Conservation (phyloP, 2,113 vertebrate species). For the Tragelaphus imberbis region DNA sequence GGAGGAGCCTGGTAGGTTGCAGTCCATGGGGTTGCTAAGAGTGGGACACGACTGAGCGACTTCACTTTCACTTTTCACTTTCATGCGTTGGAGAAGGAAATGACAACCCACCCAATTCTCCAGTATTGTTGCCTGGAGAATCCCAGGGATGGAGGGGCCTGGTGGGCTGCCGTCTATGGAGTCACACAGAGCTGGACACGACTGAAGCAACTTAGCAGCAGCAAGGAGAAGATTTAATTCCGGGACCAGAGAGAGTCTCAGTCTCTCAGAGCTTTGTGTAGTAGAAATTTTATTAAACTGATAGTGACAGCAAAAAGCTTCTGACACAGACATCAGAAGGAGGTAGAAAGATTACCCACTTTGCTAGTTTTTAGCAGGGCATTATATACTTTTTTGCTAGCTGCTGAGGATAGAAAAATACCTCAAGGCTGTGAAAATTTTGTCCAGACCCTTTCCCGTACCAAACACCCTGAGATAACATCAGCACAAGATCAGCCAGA, state of each 20-base stretch:
- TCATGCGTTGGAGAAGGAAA: too few relatives aligned
- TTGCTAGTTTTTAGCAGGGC: neutral
- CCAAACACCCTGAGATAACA: neutral
- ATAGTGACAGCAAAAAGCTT: neutral
- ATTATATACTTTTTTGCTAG: neutral
- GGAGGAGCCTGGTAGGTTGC: too few relatives aligned
- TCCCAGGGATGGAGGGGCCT: too few relatives aligned
- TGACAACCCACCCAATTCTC: too few relatives aligned
- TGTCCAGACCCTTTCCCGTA: neutral
- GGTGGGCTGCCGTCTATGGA: too few relatives aligned
- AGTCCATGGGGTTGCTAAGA: too few relatives aligned
- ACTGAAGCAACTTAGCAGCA: too few relatives aligned
- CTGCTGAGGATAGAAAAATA: neutral
- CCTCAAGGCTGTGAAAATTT: neutral
- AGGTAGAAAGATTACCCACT: neutral
- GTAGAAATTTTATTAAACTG: neutral
- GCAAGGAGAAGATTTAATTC: neutral
- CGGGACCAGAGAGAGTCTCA: neutral
- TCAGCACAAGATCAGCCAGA: neutral
- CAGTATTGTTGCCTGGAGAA: too few relatives aligned
- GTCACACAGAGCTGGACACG: too few relatives aligned
- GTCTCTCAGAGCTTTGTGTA: neutral
- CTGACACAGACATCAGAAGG: neutral
- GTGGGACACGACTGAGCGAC: too few relatives aligned
- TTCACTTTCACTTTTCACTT: too few relatives aligned